These are phyloP conservation scores for Trachymyrmex cornetzi DNA, from an alignment of 1,140 invertebrate species.

Conservation along the genomic window DNA sequence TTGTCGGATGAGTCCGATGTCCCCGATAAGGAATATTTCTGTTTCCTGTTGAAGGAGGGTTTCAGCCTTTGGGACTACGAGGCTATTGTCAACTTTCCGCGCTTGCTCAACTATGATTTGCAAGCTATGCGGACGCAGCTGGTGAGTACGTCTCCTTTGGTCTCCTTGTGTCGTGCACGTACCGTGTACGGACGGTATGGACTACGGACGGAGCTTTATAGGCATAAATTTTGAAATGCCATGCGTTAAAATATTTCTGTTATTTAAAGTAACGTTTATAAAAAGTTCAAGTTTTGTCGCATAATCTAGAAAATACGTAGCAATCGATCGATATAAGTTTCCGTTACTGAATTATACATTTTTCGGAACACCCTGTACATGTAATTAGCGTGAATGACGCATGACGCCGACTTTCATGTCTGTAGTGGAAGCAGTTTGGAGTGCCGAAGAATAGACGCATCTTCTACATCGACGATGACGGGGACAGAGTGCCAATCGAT, in stretches of 20 bases:
- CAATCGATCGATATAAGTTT: not conserved
- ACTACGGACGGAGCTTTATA: no score
- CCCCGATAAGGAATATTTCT: no score
- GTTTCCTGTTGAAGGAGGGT: not conserved
- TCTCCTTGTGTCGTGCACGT: no score
- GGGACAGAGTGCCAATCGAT: slow-evolving; percentile 39
- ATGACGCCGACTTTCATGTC: not conserved
- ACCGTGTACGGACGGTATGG: no score
- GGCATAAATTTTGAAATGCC: not conserved
- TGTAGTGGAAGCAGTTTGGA: not conserved
- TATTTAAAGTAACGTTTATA: not conserved
- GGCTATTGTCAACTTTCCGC: not conserved
- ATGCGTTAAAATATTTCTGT: not conserved
- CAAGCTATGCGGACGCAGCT: not conserved
- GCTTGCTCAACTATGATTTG: not conserved
- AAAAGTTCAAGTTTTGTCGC: no score
- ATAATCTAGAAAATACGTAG: not conserved
- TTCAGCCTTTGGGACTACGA: not conserved
- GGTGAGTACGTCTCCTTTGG: not conserved
- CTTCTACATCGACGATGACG: slow-evolving; percentile 36
- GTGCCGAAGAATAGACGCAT: slow-evolving; percentile 9
- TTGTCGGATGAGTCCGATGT: no score
- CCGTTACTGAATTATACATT: not conserved
- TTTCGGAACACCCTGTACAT: not conserved
- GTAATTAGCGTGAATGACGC: not conserved